These are phyloP conservation scores for Illadopsis cleaveri DNA, from an alignment of 2,113 vertebrate genomes.

Conservation along the genomic window DNA sequence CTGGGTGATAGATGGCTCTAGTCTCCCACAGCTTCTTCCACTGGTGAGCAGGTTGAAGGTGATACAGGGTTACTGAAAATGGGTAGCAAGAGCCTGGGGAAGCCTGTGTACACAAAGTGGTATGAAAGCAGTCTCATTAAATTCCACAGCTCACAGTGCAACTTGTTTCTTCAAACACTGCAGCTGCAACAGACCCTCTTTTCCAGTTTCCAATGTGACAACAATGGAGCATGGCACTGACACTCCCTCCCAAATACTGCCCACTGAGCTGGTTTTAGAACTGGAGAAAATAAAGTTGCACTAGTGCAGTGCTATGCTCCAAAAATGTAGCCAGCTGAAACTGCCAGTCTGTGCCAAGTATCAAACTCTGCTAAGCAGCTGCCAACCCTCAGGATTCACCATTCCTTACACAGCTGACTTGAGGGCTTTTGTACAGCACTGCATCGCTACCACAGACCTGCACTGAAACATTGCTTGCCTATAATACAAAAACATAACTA, in stretches of 20 bases:
- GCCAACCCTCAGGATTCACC: not conserved
- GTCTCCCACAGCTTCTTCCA: not conserved
- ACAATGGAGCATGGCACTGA: not conserved
- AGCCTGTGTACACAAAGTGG: not conserved
- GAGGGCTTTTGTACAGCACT: not conserved
- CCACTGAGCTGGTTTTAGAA: not conserved
- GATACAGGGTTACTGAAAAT: not conserved
- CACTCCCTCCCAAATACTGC: not conserved
- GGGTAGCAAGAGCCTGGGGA: not conserved
- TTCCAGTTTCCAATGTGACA: not conserved
- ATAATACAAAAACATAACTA: not conserved
- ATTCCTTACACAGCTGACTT: not conserved
- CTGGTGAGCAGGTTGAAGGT: not conserved
- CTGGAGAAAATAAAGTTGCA: not conserved
- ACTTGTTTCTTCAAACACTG: not conserved
- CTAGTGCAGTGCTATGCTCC: not conserved
- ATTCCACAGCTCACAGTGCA: not conserved
- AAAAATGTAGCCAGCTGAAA: not conserved
- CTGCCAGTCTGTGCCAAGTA: not conserved
- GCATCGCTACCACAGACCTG: rapidly evolving
- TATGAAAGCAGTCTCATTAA: not conserved
- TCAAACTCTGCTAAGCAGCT: not conserved
- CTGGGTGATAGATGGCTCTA: not conserved
- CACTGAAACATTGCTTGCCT: not conserved
- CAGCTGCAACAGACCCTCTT: not conserved